Evolutionary conservation across 2,113 vertebrate genomes (phyloP), one percentile per base, ranked within the genome.

Genomic region (Hippocampus barbouri): DNA sequence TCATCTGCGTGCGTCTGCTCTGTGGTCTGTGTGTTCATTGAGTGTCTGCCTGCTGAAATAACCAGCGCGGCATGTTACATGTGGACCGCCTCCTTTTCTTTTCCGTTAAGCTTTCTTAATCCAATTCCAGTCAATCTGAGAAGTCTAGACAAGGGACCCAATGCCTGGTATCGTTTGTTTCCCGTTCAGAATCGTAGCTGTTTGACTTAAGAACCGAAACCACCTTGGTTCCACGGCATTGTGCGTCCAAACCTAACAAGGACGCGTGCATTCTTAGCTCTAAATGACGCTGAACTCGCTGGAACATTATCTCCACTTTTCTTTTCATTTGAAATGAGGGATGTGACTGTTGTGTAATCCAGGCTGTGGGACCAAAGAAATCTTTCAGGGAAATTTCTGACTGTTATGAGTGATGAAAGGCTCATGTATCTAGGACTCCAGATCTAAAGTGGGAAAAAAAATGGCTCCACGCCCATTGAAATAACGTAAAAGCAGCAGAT

Each of bases 301-400:
- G 67, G 77, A 88, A 86, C 79, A 69, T 38, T 83, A 86, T 82
- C 23, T 8, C 68, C 82, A 87, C 80, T 91, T 89, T 88, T 90
- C 81, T 91, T 89, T 88, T 90, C 89, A 89, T 83, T 90, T 87
- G 80, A 80, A 87, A 88, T 90, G 88, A 90, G 77, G 71, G 83
- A 85, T 79, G 85, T 72, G 70, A 72, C 75, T 73, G 72, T 34
- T 0, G 83, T 60, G 57, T 88, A 87, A 86, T 82, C 85, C 87
- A 86, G 87, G 76, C 82, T 71, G 74, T 68, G 0, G 69, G 71
- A 82, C 77, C 38, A 23, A 68, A 73, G 80, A 81, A 85, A 64
- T 68, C 78, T 72, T 78, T 73, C 23, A 2, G 69, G 64, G 64
- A 89, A 83, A 79, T 73, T 78, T 79, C 73, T 73, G 77, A 86